Base-by-base conservation (phyloP, 1,140 invertebrate genomes). In the Polypedilum pembai region DNA sequence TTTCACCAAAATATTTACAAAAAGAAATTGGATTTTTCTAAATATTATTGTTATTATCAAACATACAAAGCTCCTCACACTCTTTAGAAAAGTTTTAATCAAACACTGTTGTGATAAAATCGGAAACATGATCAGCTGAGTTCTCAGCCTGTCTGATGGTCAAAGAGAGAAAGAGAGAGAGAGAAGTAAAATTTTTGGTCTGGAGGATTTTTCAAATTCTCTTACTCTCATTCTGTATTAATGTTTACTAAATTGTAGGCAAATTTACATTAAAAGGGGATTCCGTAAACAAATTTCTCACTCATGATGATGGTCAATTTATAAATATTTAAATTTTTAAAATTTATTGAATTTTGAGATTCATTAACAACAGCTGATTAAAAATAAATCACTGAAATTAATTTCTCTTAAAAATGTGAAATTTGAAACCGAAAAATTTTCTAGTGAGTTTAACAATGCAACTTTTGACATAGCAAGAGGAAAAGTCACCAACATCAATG, bases 201-300 rank as follows among this genome's bases (percentile, higher is more conserved):
- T 69, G 65, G 65, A 69, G 65, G 65, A 69, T 69, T 69, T 56
- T 33, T 56, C 12, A n/a, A 33, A 33, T 56, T 56, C n/a, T 56
- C 41, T 56, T 56, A n/a, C 24, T 66, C 18, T 69, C 20, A 69
- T 2, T 69, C 8, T 69, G 65, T 69, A 69, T 69, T 69, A 69
- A 69, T 69, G 65, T 69, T 69, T 69, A 69, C 65, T 69, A 69
- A 69, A 69, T 69, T 69, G 65, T 69, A 69, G 65, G 65, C 65
- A 69, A 69, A 69, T 69, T 69, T 69, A 69, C 65, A 69, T 69
- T 69, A 69, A 69, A 69, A 21, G 65, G 65, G 65, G 65, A 69
- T 69, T 69, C 65, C 65, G 65, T 69, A 69, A 69, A 69, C 65
- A 69, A 69, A 18, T 69, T 18, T 21, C 17, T 69, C 65, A 69